These are phyloP conservation scores for Paralvinella palmiformis DNA, from an alignment of 1,140 invertebrate species.

Conservation along the genomic window DNA sequence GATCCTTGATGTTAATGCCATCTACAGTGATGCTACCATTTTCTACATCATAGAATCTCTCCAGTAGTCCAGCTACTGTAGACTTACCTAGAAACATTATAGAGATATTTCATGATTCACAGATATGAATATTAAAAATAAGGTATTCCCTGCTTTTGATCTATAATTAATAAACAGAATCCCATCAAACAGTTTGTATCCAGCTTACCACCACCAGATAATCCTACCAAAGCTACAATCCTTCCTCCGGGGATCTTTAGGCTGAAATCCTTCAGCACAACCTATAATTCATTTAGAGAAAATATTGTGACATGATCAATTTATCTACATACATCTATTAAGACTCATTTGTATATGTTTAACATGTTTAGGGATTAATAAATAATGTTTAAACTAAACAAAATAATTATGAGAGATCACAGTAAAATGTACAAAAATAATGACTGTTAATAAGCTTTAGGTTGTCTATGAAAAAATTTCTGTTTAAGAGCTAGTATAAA, in stretches of 20 bases:
- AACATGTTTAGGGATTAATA: too few species aligned
- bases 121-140: too few species aligned
- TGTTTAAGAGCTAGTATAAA: too few species aligned
- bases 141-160: too few species aligned
- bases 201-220: constrained; percentile 64
- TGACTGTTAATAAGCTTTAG: too few species aligned
- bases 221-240: constrained; percentile 82
- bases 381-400: too few species aligned
- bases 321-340: background rate
- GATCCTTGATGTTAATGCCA: constrained; percentile 64
- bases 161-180: too few species aligned
- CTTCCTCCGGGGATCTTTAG: constrained; percentile 76
- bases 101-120: background rate
- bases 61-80: constrained; percentile 76
- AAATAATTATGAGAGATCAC: background rate
- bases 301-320: background rate
- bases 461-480: too few species aligned
- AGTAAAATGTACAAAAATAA: too few species aligned
- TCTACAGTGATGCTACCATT: constrained; percentile 72
- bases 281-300: constrained; percentile 50
- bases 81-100: constrained; percentile 64
- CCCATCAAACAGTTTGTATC: too few species aligned
- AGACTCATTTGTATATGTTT: too few species aligned
- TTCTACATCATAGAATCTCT: constrained; percentile 83
- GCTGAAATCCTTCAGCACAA: constrained; percentile 73